These are phyloP conservation scores for Aspidapion aeneum DNA, from an alignment of 2,888 invertebrate species.

Conservation along the genomic window DNA sequence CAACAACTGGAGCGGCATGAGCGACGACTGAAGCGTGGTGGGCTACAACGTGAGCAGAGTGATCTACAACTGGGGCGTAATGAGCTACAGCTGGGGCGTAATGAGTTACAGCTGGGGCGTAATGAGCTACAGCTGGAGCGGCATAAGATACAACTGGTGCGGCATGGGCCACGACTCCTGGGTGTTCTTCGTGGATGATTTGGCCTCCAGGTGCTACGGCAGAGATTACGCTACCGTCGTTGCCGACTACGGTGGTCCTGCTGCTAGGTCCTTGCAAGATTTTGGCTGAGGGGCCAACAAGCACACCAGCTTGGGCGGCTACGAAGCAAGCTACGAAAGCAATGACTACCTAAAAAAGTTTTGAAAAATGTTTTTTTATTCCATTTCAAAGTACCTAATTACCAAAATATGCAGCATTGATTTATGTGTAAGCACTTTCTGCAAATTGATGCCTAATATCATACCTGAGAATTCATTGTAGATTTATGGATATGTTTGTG, in stretches of 20 bases:
- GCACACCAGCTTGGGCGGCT: constrained; percentile 18
- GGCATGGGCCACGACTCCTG: constrained; percentile 22
- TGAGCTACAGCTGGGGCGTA: not conserved
- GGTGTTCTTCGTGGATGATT: constrained; percentile 31
- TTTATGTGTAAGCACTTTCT: no score
- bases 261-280: constrained; percentile 36
- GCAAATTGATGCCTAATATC: no score
- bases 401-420: no score
- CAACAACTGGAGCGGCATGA: constrained; percentile 7
- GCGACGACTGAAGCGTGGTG: not conserved
- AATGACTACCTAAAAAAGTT: constrained; percentile 15
- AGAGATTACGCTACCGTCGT: constrained; percentile 36
- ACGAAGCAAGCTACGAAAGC: constrained; percentile 20
- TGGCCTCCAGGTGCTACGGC: constrained; percentile 35
- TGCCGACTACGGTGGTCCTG: constrained; percentile 35
- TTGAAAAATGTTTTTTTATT: not conserved
- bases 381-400: not conserved
- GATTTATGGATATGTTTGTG: not conserved
- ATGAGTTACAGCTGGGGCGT: not conserved
- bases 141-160: constrained; percentile 24
- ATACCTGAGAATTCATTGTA: not conserved
- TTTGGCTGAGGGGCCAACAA: constrained; percentile 18
- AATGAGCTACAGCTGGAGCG: constrained; percentile 22
- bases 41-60: constrained; percentile 3
- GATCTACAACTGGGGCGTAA: constrained; percentile 16